Evolutionary conservation across 2,113 vertebrate species (phyloP).

Genomic region (Dendropsophus ebraccatus): DNA sequence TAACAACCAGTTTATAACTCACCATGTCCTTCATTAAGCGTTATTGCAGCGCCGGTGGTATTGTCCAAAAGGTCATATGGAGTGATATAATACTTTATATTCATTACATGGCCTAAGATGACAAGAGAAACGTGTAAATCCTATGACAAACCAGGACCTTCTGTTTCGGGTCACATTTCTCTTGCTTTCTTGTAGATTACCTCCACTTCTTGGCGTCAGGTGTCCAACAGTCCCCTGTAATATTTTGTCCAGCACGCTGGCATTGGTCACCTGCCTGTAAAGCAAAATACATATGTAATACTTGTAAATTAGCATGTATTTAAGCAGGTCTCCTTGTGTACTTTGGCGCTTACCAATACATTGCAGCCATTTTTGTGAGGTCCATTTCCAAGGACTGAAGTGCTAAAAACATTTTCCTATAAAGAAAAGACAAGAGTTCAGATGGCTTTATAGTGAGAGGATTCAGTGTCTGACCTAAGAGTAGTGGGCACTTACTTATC

Average conservation of each 20-base stretch:
- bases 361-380: constrained; percentile 97
- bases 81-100: constrained; percentile 94
- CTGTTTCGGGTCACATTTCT: not conserved
- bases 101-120: constrained; percentile 86
- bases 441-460: no score
- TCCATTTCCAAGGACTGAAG: constrained; percentile 96
- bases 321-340: no score
- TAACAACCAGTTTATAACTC: not conserved
- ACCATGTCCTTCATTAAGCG: constrained; percentile 84
- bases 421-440: not conserved
- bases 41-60: constrained; percentile 79
- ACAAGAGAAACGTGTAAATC: not conserved
- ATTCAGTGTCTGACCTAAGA: no score
- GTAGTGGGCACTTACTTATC: constrained; percentile 84
- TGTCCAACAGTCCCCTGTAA: constrained; percentile 92
- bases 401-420: constrained; percentile 87
- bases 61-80: constrained; percentile 95
- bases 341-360: constrained; percentile 86
- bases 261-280: constrained; percentile 91
- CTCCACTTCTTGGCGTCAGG: constrained; percentile 90
- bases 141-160: not conserved
- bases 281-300: constrained; percentile 43
- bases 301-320: not conserved
- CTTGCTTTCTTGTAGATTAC: constrained; percentile 64
- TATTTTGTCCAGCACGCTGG: constrained; percentile 90